A percentile compares a stretch with the other conserved stretches of the same genome.
These are phyloP conservation scores for Varecia variegata DNA, from an alignment of 2,797 vertebrate genomes.

Conservation along the genomic window DNA sequence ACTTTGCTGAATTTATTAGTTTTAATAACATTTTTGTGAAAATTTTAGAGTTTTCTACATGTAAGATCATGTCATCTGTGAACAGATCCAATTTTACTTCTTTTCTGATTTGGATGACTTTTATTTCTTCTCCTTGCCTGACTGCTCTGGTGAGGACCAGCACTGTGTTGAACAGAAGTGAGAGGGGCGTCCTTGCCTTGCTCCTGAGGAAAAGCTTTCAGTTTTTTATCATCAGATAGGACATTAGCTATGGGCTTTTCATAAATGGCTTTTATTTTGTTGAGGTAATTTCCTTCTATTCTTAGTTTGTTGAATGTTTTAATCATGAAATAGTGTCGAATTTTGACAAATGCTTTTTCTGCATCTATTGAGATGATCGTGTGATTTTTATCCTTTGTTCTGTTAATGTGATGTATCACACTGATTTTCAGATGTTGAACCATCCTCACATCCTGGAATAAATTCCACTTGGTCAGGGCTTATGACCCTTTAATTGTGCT, in stretches of 20 bases:
- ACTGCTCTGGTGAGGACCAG: background rate
- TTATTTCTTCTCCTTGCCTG: background rate
- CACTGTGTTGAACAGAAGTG: background rate
- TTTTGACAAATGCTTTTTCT: background rate
- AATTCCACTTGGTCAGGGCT: background rate
- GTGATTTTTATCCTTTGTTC: background rate
- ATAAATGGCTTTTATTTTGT: background rate
- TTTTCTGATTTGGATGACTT: background rate
- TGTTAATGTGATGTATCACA: background rate
- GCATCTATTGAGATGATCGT: background rate
- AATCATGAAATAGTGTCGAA: background rate
- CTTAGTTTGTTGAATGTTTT: background rate
- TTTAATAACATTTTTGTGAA: background rate
- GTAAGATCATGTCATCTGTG: background rate
- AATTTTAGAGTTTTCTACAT: background rate
- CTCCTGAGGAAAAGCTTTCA: background rate
- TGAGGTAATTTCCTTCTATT: background rate
- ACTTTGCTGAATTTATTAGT: background rate
- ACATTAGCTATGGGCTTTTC: background rate
- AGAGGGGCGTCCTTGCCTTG: background rate
- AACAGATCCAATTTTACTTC: background rate
- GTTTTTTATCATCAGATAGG: background rate
- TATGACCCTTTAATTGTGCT: background rate
- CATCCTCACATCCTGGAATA: background rate
- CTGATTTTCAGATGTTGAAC: background rate